Percentiles rank a stretch among this genome's conserved stretches.
These are phyloP conservation scores for Beaufortia kweichowensis DNA, from an alignment of 2,113 vertebrate genomes.

Conservation along the genomic window DNA sequence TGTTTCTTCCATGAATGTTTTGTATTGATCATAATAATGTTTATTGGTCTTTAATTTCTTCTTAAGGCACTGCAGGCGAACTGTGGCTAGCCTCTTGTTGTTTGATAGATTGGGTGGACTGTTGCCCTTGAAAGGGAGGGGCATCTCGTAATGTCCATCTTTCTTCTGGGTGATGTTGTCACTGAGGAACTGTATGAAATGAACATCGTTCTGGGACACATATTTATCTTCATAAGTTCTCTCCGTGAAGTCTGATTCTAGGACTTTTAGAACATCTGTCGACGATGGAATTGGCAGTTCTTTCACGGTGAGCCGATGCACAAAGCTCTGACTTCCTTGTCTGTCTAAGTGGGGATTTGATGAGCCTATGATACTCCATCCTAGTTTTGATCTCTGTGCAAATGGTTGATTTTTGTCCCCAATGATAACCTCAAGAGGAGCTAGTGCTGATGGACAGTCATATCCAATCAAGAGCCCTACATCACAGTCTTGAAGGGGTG, in stretches of 20 bases:
- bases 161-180: constrained; percentile 26
- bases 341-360: constrained; percentile 47
- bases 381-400: constrained; percentile 34
- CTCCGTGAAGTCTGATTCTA: constrained; percentile 49
- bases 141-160: constrained; percentile 18
- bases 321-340: constrained; percentile 39
- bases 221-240: constrained; percentile 33
- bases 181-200: constrained; percentile 42
- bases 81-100: background rate
- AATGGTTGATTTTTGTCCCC: constrained; percentile 39
- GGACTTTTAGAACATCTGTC: background rate
- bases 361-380: constrained; percentile 42
- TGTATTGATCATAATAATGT: background rate
- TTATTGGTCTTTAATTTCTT: background rate
- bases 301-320: constrained; percentile 31
- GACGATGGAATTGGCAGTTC: constrained; percentile 18
- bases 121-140: background rate
- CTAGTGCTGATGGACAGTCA: constrained; percentile 37
- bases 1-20: background rate
- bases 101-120: background rate
- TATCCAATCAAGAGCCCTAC: constrained; percentile 44
- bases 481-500: constrained; percentile 41
- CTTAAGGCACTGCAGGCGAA: background rate
- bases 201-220: constrained; percentile 48
- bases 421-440: constrained; percentile 34